These are phyloP conservation scores for Ophion obscuratus DNA, from an alignment of 2,888 invertebrate species.

Conservation along the genomic window DNA sequence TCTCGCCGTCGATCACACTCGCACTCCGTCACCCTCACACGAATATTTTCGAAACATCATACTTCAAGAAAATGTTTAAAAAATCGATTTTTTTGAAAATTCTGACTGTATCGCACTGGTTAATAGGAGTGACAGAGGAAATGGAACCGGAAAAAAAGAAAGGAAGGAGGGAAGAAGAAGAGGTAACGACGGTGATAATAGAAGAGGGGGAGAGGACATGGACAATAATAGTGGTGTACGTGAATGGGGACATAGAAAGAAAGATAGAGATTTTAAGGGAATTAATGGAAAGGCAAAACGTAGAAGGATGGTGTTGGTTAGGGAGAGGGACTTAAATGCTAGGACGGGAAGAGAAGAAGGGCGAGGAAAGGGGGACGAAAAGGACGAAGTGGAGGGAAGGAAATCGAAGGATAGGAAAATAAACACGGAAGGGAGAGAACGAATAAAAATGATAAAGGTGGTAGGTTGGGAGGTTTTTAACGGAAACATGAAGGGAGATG, in stretches of 20 bases:
- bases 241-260: neutral
- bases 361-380: neutral
- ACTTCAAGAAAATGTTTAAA: too few relatives aligned
- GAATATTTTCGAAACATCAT: too few relatives aligned
- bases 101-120: neutral
- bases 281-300: constrained; percentile 29
- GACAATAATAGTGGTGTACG: constrained; percentile 19
- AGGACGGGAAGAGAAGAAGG: too few relatives aligned
- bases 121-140: constrained; percentile 59
- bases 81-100: too few relatives aligned
- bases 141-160: neutral
- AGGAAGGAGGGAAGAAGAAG: constrained; percentile 12
- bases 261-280: constrained; percentile 44
- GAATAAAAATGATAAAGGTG: constrained; percentile 48
- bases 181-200: neutral
- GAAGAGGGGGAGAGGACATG: constrained; percentile 37
- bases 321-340: too few relatives aligned
- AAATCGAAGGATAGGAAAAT: constrained; percentile 1
- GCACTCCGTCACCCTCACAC: too few relatives aligned
- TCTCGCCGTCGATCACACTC: too few relatives aligned
- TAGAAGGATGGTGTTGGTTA: too few relatives aligned
- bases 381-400: neutral
- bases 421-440: constrained; percentile 26
- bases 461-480: constrained; percentile 54
- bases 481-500: neutral